These are phyloP conservation scores for Caiman crocodilus DNA, from an alignment of 2,797 vertebrate species.

Conservation along the genomic window DNA sequence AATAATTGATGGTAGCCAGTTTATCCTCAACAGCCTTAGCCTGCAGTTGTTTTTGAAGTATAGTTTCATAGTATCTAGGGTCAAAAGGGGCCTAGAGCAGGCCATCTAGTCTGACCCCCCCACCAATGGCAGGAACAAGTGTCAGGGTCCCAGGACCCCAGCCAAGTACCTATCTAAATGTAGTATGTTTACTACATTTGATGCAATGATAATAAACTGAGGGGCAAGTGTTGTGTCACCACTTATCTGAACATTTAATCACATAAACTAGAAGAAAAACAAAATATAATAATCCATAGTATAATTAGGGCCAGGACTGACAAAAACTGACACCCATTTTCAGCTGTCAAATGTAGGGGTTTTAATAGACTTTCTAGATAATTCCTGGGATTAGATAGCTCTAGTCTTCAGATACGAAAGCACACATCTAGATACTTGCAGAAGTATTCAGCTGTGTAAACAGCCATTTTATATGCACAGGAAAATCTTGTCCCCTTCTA, in stretches of 20 bases:
- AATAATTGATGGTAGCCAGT: too few relatives aligned
- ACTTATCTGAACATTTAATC: not conserved
- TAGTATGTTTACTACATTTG: not conserved
- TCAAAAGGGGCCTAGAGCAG: too few relatives aligned
- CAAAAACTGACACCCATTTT: not conserved
- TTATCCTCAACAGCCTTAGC: not conserved
- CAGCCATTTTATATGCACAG: not conserved
- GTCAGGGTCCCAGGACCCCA: too few relatives aligned
- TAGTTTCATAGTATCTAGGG: too few relatives aligned
- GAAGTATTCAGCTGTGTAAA: not conserved
- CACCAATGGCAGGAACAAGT: too few relatives aligned
- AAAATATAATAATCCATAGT: not conserved
- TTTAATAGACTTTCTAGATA: not conserved
- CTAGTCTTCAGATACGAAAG: too few relatives aligned
- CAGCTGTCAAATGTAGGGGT: not conserved
- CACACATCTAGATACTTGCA: not conserved
- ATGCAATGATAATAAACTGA: not conserved
- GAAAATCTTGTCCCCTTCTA: not conserved
- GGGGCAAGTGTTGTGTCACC: not conserved
- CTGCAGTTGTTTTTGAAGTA: not conserved
- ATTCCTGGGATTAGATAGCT: too few relatives aligned
- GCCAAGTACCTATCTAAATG: too few relatives aligned
- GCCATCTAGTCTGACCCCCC: too few relatives aligned
- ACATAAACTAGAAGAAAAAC: not conserved
- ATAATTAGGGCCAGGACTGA: not conserved